A percentile compares a stretch with the other conserved stretches of the same genome.
These are phyloP conservation scores for Empidonax alnorum DNA, from an alignment of 2,113 vertebrate genomes.

Conservation along the genomic window DNA sequence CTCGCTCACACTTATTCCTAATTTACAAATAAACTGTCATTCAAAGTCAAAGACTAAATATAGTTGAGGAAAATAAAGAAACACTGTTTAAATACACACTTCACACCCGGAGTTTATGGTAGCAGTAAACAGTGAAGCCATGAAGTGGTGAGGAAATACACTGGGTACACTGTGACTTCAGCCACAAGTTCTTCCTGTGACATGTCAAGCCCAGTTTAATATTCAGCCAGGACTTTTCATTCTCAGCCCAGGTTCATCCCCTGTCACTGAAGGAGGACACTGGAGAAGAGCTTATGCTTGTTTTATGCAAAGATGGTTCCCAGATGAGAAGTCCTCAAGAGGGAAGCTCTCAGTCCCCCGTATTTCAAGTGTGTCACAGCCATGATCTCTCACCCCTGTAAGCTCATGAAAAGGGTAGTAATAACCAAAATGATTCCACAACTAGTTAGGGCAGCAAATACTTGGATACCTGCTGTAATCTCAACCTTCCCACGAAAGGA, in stretches of 20 bases:
- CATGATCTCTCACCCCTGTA: neutral
- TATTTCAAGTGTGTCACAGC: neutral
- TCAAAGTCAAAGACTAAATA: slow-evolving; percentile 49
- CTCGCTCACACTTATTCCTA: slow-evolving; percentile 47
- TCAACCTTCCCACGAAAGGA: neutral
- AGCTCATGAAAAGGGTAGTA: neutral
- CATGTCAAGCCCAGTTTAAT: neutral
- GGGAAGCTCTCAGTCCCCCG: neutral
- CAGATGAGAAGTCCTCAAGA: neutral
- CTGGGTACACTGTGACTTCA: neutral
- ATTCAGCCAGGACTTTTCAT: neutral
- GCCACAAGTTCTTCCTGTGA: neutral
- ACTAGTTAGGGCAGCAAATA: neutral
- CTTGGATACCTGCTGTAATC: slow-evolving; percentile 6
- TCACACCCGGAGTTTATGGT: neutral
- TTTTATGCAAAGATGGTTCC: neutral
- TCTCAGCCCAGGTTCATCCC: neutral
- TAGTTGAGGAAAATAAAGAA: neutral
- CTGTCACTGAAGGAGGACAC: neutral
- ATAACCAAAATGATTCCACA: neutral
- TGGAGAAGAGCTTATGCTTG: neutral
- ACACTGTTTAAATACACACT: slow-evolving; percentile 25
- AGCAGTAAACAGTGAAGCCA: neutral
- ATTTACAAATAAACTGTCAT: slow-evolving; percentile 64
- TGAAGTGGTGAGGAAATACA: neutral